These are phyloP conservation scores for Athene noctua DNA, from an alignment of 2,113 vertebrate species.

Conservation along the genomic window DNA sequence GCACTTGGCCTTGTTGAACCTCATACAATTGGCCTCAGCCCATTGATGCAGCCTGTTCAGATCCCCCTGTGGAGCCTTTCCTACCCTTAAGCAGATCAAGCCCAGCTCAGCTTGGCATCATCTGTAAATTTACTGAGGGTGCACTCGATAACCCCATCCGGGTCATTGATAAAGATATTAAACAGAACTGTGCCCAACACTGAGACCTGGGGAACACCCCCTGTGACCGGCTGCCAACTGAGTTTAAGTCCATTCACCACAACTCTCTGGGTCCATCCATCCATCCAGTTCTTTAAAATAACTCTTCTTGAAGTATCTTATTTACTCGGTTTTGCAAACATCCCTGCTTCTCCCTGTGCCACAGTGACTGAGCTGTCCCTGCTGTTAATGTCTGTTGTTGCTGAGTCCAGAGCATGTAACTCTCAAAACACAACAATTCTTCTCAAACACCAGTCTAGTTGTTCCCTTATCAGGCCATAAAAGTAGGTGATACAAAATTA, in stretches of 20 bases:
- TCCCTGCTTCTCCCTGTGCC: background rate
- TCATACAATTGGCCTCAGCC: fast-evolving
- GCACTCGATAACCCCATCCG: fast-evolving
- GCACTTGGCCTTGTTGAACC: background rate
- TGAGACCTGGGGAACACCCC: background rate
- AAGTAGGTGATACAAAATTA: background rate
- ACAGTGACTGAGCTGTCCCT: background rate
- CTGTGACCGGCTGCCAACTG: fast-evolving
- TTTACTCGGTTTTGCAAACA: background rate
- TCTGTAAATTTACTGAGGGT: background rate
- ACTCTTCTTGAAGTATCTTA: background rate
- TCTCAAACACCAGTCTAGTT: background rate
- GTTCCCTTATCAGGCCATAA: background rate
- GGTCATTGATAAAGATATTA: background rate
- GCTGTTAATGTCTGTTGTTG: background rate
- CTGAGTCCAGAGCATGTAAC: background rate
- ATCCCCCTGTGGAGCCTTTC: background rate
- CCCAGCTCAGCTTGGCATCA: fast-evolving
- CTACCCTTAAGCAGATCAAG: background rate
- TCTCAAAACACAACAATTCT: background rate
- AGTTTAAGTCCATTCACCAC: background rate
- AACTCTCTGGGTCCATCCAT: too few relatives aligned
- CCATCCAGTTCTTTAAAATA: background rate
- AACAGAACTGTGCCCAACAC: background rate
- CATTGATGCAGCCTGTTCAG: fast-evolving